Percentiles rank a stretch among this genome's conserved stretches.
Conservation (phyloP, 2,888 invertebrate genomes). For the Tachina grossa region DNA sequence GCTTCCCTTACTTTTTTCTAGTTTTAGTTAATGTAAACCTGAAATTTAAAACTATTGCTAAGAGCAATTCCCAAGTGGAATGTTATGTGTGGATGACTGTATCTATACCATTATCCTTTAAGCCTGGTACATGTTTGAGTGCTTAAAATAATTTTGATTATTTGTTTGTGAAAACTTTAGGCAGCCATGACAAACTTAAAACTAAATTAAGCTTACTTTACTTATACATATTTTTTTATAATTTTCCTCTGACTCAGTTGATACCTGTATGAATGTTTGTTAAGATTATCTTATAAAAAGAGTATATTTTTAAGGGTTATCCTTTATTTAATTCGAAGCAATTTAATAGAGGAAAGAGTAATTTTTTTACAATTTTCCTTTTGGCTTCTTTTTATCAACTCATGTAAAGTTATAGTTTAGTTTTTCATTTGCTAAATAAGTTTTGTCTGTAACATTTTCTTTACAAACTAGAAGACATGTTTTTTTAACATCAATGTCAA, state of each 20-base stretch:
- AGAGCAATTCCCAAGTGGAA: too few relatives aligned
- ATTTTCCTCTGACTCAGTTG: not conserved
- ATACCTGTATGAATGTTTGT: too few relatives aligned
- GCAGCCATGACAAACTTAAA: constrained; percentile 46
- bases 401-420: constrained; percentile 73
- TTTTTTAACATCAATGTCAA: constrained; percentile 80
- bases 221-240: constrained; percentile 9
- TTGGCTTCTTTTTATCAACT: constrained; percentile 3
- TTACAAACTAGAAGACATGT: constrained; percentile 57
- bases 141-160: constrained; percentile 45
- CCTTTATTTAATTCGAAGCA: constrained; percentile 42
- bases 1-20: not conserved
- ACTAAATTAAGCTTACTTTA: constrained; percentile 1
- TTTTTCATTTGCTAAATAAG: constrained; percentile 53
- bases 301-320: constrained; percentile 45
- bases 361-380: constrained; percentile 15
- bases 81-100: too few relatives aligned
- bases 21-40: too few relatives aligned
- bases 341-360: not conserved
- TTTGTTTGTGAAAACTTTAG: constrained; percentile 10
- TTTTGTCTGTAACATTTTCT: constrained; percentile 23
- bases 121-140: not conserved
- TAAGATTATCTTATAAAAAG: not conserved
- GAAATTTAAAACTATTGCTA: too few relatives aligned
- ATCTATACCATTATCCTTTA: not conserved